Evolutionary conservation across 2,797 vertebrate genomes (phyloP).

Genomic region (Melanogrammus aeglefinus): DNA sequence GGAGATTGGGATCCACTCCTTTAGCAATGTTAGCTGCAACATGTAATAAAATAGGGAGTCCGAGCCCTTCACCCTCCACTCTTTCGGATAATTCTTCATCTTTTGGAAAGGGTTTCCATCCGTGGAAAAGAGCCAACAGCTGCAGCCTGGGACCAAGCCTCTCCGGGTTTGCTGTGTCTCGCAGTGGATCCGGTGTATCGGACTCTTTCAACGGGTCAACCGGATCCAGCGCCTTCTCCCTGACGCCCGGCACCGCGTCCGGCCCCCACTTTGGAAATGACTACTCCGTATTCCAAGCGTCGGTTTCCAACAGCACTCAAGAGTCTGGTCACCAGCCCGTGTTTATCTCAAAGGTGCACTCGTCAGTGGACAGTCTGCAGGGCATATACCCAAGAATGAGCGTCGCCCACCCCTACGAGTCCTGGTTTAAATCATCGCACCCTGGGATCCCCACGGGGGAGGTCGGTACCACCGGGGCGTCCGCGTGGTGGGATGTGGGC

Average conservation of each 20-base stretch:
- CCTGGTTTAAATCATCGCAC: constrained; percentile 97
- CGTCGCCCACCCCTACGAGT: constrained; percentile 93
- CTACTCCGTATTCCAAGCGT: constrained; percentile 92
- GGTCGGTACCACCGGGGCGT: constrained; percentile 83
- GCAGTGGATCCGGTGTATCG: constrained; percentile 82
- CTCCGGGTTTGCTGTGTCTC: constrained; percentile 81
- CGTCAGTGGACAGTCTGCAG: constrained; percentile 93
- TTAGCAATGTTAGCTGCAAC: constrained; percentile 99
- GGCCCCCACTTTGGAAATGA: constrained; percentile 92
- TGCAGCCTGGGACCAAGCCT: constrained; percentile 88
- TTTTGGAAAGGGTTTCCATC: constrained; percentile 94
- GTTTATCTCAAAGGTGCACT: constrained; percentile 96
- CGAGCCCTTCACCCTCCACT: constrained; percentile 91
- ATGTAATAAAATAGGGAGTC: constrained; percentile 98
- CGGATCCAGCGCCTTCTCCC: constrained; percentile 93
- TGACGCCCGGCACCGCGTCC: constrained; percentile 86
- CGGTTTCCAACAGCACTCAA: constrained; percentile 82
- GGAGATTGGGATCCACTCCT: constrained; percentile 96
- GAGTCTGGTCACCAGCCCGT: constrained; percentile 90
- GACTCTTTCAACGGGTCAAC: constrained; percentile 88
- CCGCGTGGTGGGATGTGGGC: constrained; percentile 95
- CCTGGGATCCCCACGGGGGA: constrained; percentile 84
- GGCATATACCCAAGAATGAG: constrained; percentile 95
- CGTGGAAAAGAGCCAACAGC: constrained; percentile 94
- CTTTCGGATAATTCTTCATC: constrained; percentile 90